These are phyloP conservation scores for Psittacula cyanocephala DNA, from an alignment of 2,113 vertebrate genomes.

Conservation along the genomic window DNA sequence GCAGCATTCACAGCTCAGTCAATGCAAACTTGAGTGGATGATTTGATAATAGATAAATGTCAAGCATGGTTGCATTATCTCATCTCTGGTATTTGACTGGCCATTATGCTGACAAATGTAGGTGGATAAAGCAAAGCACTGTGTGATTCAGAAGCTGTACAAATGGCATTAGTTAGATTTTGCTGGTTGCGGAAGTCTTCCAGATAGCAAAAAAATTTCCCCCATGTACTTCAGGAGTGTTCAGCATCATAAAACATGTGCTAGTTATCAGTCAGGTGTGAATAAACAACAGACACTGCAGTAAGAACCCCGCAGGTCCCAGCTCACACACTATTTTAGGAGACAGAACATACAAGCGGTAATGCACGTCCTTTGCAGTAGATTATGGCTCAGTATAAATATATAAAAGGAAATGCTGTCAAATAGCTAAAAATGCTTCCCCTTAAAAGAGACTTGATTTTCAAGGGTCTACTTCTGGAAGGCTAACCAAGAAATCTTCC, in stretches of 20 bases:
- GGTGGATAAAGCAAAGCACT: neutral
- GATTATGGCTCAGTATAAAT: neutral
- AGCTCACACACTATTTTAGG: neutral
- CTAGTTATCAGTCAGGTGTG: neutral
- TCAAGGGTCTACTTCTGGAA: neutral
- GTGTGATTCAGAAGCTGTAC: neutral
- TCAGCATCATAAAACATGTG: neutral
- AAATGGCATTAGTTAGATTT: neutral
- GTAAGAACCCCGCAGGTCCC: neutral
- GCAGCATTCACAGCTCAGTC: neutral
- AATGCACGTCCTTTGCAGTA: neutral
- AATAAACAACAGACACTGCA: neutral
- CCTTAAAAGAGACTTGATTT: neutral
- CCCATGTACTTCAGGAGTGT: neutral
- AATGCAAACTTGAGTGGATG: neutral
- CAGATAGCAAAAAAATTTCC: neutral
- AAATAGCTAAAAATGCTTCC: neutral
- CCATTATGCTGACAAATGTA: neutral
- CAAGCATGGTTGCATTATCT: neutral
- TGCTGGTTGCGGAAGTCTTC: neutral
- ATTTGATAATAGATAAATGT: conserved; percentile 17
- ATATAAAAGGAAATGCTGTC: neutral
- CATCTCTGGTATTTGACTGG: conserved; percentile 12
- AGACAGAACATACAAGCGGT: neutral
- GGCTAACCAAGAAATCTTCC: neutral